Evolutionary conservation across 2,797 vertebrate species (phyloP).

Genomic region (Hephaestus fuliginosus): DNA sequence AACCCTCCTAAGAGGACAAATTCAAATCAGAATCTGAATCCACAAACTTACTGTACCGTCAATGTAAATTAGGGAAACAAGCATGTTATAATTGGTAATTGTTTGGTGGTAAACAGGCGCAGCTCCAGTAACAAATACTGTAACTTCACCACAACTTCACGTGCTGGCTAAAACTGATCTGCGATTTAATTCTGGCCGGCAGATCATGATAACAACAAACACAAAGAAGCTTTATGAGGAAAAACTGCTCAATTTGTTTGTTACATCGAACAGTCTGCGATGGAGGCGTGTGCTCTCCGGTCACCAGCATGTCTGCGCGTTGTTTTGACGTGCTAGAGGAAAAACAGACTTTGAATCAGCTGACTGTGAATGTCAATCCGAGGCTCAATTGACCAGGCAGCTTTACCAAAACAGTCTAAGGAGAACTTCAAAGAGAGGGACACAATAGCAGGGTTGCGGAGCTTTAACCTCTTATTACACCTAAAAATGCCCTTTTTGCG

Average conservation of each 20-base stretch:
- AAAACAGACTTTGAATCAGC: constrained; percentile 47
- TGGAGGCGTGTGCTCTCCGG: neutral
- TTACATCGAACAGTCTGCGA: neutral
- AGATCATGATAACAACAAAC: constrained; percentile 16
- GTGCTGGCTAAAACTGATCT: neutral
- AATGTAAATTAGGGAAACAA: neutral
- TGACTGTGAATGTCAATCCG: constrained; percentile 47
- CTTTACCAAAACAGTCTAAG: constrained; percentile 55
- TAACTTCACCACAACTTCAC: neutral
- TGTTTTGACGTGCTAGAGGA: constrained; percentile 25
- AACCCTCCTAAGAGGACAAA: neutral
- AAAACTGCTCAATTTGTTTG: constrained; percentile 21
- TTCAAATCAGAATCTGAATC: neutral
- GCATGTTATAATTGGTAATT: neutral
- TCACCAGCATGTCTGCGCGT: constrained; percentile 20
- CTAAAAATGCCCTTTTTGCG: constrained; percentile 66
- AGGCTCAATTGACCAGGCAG: constrained; percentile 16
- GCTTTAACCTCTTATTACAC: constrained; percentile 75
- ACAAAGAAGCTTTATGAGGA: neutral
- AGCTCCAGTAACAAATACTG: neutral
- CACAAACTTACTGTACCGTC: neutral
- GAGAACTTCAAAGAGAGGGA: constrained; percentile 50
- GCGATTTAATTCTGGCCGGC: constrained; percentile 12
- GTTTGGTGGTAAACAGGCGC: constrained; percentile 1
- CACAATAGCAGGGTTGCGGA: constrained; percentile 69